phyloP scores from a whole-genome alignment of 2,113 vertebrate species.

The Copsychus sechellarum region DNA sequence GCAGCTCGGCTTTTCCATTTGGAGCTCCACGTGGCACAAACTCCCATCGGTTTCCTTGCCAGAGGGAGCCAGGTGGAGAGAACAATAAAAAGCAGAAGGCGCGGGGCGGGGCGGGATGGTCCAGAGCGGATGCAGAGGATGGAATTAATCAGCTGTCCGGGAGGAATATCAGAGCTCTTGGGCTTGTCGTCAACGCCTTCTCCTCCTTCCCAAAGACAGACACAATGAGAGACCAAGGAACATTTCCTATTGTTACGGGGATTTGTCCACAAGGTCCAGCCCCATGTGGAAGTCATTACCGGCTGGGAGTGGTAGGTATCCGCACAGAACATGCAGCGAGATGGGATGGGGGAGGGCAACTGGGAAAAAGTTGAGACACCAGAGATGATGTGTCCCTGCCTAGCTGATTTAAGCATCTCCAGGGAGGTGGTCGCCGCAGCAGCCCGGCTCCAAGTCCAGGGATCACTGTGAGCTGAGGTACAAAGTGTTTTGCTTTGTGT shows the following conservation, averaged over 20 bases:
- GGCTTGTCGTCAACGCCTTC: conserved; percentile 65
- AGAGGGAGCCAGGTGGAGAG: conserved; percentile 64
- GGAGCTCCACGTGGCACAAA: conserved; percentile 33
- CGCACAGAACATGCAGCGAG: not conserved
- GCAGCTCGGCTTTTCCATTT: conserved; percentile 29
- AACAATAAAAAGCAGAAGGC: conserved; percentile 64
- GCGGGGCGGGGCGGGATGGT: conserved; percentile 22
- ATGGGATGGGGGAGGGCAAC: conserved; percentile 47
- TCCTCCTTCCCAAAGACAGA: conserved; percentile 67
- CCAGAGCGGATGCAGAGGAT: conserved; percentile 60
- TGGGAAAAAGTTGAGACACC: conserved; percentile 10
- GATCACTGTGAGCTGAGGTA: not conserved
- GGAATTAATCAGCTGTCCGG: conserved; percentile 66
- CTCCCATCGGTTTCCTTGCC: conserved; percentile 34
- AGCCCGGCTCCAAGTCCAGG: not conserved
- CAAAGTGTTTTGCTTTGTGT: not conserved
- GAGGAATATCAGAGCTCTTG: conserved; percentile 63
- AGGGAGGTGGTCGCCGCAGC: conserved; percentile 31
- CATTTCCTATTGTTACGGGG: conserved; percentile 63
- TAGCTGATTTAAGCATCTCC: conserved; percentile 12
- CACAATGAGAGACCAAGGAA: conserved; percentile 64
- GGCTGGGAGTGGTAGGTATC: conserved; percentile 67
- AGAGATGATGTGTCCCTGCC: conserved; percentile 23
- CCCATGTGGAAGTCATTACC: conserved; percentile 73
- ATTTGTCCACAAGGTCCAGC: conserved; percentile 56